Percentiles rank a stretch among this genome's conserved stretches.
Evolutionary conservation across 1,140 invertebrate species (phyloP).

Genomic region (Drosophila orosa): DNA sequence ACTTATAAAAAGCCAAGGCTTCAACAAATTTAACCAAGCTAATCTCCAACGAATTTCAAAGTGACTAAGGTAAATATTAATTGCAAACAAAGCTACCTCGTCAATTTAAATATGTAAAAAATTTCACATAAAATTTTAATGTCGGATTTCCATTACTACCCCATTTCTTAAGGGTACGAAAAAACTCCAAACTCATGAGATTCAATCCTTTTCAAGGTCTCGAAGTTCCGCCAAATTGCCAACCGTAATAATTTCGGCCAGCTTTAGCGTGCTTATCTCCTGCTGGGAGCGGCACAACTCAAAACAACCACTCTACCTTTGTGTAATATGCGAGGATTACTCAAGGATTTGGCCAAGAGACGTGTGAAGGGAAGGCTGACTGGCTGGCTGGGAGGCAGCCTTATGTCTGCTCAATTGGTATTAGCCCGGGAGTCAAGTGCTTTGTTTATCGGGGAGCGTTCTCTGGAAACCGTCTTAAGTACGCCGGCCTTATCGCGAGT

Average conservation of each 20-base stretch:
- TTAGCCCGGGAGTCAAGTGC: constrained; percentile 52
- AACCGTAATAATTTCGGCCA: constrained; percentile 14
- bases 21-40: too few species aligned
- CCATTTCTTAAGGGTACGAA: not conserved
- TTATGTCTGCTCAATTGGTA: constrained; percentile 55
- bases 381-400: constrained; percentile 14
- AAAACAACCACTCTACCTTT: constrained; percentile 8
- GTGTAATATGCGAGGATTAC: constrained; percentile 53
- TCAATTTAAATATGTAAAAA: not conserved
- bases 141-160: too few species aligned
- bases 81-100: not conserved
- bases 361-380: constrained; percentile 27
- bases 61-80: not conserved
- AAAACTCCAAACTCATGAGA: not conserved
- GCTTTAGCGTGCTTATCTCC: constrained; percentile 20
- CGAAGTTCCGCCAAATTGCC: not conserved
- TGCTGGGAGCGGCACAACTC: constrained; percentile 6
- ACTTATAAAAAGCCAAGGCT: not conserved
- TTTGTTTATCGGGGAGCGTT: constrained; percentile 61
- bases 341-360: constrained; percentile 29
- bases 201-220: constrained; percentile 18
- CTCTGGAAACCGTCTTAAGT: constrained; percentile 30
- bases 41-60: not conserved
- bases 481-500: constrained; percentile 50
- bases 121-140: not conserved